Conservation (phyloP, 92 coral and sea anemone species). For the Zoanthus gigantus region DNA sequence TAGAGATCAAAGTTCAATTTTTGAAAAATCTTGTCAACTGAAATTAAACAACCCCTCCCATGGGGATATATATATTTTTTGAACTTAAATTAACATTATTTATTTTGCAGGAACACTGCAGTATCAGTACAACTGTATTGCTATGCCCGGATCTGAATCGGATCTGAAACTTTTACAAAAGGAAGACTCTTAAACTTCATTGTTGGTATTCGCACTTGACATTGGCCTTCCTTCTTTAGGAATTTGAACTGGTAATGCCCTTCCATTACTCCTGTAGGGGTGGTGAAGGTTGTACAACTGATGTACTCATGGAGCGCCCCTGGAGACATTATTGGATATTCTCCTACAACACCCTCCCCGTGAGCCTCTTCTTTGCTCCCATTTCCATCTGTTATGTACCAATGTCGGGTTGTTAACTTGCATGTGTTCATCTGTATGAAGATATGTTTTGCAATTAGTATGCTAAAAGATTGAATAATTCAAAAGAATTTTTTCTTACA, state of each 20-base stretch:
- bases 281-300: constrained; percentile 93
- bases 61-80: too few species aligned
- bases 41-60: too few species aligned
- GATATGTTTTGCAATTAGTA: background rate
- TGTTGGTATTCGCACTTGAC: constrained; percentile 79
- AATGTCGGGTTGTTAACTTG: constrained; percentile 91
- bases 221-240: constrained; percentile 67
- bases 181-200: constrained; percentile 87
- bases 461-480: too few species aligned
- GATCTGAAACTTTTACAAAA: constrained; percentile 71
- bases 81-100: too few species aligned
- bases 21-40: too few species aligned
- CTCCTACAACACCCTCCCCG: constrained; percentile 94
- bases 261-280: constrained; percentile 94
- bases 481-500: too few species aligned
- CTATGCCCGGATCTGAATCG: background rate
- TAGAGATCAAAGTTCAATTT: too few species aligned
- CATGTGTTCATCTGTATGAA: constrained; percentile 72
- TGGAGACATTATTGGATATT: constrained; percentile 85
- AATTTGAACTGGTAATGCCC: constrained; percentile 87
- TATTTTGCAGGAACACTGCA: too few species aligned
- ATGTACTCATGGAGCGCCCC: constrained; percentile 93
- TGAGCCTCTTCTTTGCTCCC: constrained; percentile 92
- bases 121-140: background rate
- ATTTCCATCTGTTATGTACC: constrained; percentile 92